Percentiles rank a stretch among this genome's conserved stretches.
These are phyloP conservation scores for Epinotia ramella DNA, from an alignment of 2,888 invertebrate species.

Conservation along the genomic window DNA sequence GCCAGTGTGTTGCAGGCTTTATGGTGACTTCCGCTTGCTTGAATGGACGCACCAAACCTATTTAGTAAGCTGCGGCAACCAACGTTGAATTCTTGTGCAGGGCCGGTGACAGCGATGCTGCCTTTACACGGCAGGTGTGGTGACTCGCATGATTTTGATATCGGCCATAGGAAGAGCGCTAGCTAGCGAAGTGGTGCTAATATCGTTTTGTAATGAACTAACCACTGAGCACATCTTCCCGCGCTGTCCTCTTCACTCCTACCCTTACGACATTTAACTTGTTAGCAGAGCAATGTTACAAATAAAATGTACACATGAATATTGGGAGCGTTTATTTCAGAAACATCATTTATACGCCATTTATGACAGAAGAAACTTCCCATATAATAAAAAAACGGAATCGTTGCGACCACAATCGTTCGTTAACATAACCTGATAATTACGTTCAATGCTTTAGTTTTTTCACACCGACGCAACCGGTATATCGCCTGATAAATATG, in stretches of 20 bases:
- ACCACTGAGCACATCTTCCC: no score
- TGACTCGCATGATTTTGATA: neutral
- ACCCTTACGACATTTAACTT: neutral
- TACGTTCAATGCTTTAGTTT: conserved; percentile 27
- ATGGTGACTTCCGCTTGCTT: conserved; percentile 24
- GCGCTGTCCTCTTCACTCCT: no score
- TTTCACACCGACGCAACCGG: conserved; percentile 31
- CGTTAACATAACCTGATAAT: conserved; percentile 34
- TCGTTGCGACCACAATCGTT: conserved; percentile 10
- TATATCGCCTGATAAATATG: conserved; percentile 34
- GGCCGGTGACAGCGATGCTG: neutral
- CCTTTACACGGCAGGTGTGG: neutral
- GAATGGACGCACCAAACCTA: conserved; percentile 6
- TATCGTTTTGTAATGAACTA: neutral
- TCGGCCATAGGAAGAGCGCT: neutral
- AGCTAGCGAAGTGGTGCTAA: neutral
- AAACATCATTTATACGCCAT: neutral
- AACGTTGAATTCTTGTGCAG: neutral
- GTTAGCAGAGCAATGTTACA: neutral
- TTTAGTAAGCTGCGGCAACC: neutral
- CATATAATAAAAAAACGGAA: conserved; percentile 8
- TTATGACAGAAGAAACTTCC: neutral
- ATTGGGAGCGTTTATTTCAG: neutral
- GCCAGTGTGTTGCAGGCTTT: neutral
- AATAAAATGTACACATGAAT: neutral